A percentile compares a stretch with the other conserved stretches of the same genome.
Conservation (phyloP, 1,140 invertebrate species). For the Uloborus diversus region DNA sequence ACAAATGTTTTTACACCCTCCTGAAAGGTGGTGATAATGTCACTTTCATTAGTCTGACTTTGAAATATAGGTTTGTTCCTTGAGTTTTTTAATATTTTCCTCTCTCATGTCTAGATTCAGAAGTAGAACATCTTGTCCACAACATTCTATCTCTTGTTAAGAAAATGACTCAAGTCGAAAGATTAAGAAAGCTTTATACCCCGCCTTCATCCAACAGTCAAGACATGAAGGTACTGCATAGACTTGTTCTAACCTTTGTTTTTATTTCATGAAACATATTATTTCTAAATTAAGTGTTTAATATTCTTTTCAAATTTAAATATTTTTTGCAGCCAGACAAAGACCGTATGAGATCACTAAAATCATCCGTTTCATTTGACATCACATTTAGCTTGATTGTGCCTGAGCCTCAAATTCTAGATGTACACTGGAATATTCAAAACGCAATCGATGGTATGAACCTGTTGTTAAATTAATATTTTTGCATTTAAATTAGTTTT, state of each 20-base stretch:
- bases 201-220: slow-evolving; percentile 13
- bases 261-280: background rate
- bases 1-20: too few species aligned
- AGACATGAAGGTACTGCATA: slow-evolving; percentile 20
- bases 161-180: slow-evolving; percentile 18
- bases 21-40: too few species aligned
- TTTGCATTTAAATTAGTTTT: slow-evolving; percentile 20
- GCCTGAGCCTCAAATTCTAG: slow-evolving; percentile 76
- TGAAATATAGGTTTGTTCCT: too few species aligned
- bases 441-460: slow-evolving; percentile 70
- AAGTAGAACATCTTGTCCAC: background rate
- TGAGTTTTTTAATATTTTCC: background rate
- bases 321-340: slow-evolving; percentile 34
- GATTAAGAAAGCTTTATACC: slow-evolving; percentile 18
- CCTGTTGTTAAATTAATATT: slow-evolving; percentile 3
- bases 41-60: too few species aligned
- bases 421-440: slow-evolving; percentile 75
- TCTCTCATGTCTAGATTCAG: background rate
- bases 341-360: slow-evolving; percentile 47
- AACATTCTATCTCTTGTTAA: background rate
- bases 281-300: background rate
- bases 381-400: slow-evolving; percentile 79
- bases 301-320: background rate
- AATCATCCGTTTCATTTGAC: slow-evolving; percentile 73
- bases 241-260: background rate